Conservation (phyloP, 2,797 vertebrate genomes). For the Schizothorax lantsangensis region DNA sequence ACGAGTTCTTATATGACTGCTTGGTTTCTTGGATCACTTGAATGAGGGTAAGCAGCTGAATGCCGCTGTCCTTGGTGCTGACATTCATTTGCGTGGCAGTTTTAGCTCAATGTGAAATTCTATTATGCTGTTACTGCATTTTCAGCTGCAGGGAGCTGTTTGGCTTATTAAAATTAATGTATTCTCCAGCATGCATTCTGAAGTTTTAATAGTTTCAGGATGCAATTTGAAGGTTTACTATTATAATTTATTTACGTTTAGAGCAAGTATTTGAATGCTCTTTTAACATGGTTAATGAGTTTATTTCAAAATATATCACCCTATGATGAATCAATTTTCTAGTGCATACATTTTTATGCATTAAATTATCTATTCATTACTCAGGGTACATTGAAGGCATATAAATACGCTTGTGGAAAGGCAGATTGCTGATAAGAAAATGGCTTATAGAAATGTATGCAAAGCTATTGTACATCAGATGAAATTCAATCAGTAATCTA, state of each 20-base stretch:
- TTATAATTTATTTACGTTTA: neutral
- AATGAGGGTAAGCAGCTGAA: constrained; percentile 25
- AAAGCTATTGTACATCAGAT: neutral
- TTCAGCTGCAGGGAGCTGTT: constrained; percentile 12
- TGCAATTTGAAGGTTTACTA: neutral
- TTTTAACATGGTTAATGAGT: neutral
- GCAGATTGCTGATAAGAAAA: constrained; percentile 3
- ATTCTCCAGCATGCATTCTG: neutral
- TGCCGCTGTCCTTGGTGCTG: constrained; percentile 51
- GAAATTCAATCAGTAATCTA: constrained; percentile 17
- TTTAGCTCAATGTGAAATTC: constrained; percentile 10
- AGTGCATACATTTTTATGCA: neutral
- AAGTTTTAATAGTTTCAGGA: neutral
- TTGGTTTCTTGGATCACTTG: constrained; percentile 1
- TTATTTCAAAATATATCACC: neutral
- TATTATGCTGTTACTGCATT: neutral
- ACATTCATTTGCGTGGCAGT: neutral
- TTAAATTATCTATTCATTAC: constrained; percentile 4
- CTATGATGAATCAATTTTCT: neutral
- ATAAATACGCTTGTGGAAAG: constrained; percentile 7
- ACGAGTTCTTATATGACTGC: neutral
- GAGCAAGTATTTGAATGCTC: neutral
- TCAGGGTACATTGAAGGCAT: neutral
- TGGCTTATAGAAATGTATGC: neutral
- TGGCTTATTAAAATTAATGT: constrained; percentile 15